These are phyloP conservation scores for Ruditapes philippinarum DNA, from an alignment of 1,140 invertebrate species.

Conservation along the genomic window DNA sequence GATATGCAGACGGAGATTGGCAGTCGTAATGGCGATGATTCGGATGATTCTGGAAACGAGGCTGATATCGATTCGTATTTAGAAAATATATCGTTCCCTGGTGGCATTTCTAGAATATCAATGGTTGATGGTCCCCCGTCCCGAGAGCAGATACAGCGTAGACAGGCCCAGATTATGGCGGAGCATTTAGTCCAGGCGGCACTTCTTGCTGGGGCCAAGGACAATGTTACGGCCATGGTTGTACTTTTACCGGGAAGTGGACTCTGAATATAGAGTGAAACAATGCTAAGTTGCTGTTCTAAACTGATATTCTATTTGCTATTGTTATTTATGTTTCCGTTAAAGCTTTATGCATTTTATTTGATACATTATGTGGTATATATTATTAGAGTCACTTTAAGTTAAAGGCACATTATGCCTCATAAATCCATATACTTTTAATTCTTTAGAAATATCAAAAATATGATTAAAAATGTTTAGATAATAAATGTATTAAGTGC, in stretches of 20 bases:
- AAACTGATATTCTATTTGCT: too few relatives aligned
- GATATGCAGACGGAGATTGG: conserved; percentile 79
- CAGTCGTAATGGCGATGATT: conserved; percentile 69
- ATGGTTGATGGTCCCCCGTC: conserved; percentile 67
- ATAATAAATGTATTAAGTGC: too few relatives aligned
- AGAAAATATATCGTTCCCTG: conserved; percentile 75
- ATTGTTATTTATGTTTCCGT: too few relatives aligned
- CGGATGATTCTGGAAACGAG: conserved; percentile 75
- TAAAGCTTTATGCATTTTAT: too few relatives aligned
- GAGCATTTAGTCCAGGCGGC: conserved; percentile 84
- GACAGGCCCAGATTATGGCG: conserved; percentile 82
- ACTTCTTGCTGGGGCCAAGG: conserved; percentile 82
- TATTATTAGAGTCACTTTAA: too few relatives aligned
- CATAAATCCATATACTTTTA: too few relatives aligned
- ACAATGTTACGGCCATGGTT: conserved; percentile 84
- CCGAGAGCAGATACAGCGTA: conserved; percentile 74
- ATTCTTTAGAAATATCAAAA: too few relatives aligned
- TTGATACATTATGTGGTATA: too few relatives aligned
- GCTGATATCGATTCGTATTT: conserved; percentile 77
- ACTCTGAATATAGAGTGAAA: not conserved
- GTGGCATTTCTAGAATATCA: conserved; percentile 70
- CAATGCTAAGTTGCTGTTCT: too few relatives aligned
- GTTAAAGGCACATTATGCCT: too few relatives aligned
- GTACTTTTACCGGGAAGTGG: conserved; percentile 82
- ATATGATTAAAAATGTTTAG: too few relatives aligned